phyloP scores from a whole-genome alignment of 2,888 invertebrate genomes.

The Rhyacophila evoluta region DNA sequence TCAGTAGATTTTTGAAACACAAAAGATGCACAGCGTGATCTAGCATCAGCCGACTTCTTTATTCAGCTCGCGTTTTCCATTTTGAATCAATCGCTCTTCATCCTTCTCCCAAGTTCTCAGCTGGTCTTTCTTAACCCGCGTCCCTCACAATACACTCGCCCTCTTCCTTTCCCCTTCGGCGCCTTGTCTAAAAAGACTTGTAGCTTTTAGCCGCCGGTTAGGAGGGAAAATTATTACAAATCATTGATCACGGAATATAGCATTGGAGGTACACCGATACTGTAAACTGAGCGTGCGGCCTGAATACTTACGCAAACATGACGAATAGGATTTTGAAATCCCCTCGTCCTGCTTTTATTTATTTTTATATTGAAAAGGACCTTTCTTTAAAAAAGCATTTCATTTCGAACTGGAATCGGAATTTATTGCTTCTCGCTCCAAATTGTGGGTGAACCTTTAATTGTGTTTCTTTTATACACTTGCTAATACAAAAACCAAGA shows the following conservation, averaged over 20 bases:
- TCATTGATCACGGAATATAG: slow-evolving; percentile 48
- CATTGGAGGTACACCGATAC: neutral
- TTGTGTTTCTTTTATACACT: neutral
- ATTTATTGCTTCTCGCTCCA: slow-evolving; percentile 47
- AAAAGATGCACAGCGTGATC: neutral
- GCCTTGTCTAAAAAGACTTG: slow-evolving; percentile 37
- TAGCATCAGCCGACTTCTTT: slow-evolving; percentile 14
- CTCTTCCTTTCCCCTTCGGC: neutral
- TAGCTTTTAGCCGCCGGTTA: slow-evolving; percentile 40
- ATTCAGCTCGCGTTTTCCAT: slow-evolving; percentile 51
- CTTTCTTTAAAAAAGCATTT: slow-evolving; percentile 47
- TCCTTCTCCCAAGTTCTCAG: neutral
- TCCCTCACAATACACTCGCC: slow-evolving; percentile 31
- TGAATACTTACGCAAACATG: slow-evolving; percentile 33
- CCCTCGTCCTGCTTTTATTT: slow-evolving; percentile 36
- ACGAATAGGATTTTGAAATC: slow-evolving; percentile 41
- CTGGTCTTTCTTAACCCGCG: neutral
- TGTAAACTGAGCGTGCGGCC: slow-evolving; percentile 29
- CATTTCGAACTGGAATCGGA: slow-evolving; percentile 42
- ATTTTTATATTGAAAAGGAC: neutral
- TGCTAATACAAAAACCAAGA: too few species aligned
- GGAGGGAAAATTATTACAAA: slow-evolving; percentile 51
- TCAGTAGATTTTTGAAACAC: too few species aligned
- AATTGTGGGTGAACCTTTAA: slow-evolving; percentile 32
- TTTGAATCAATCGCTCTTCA: slow-evolving; percentile 48